Base-by-base conservation (phyloP, 2,888 invertebrate genomes). In the Trichogramma evanescens region DNA sequence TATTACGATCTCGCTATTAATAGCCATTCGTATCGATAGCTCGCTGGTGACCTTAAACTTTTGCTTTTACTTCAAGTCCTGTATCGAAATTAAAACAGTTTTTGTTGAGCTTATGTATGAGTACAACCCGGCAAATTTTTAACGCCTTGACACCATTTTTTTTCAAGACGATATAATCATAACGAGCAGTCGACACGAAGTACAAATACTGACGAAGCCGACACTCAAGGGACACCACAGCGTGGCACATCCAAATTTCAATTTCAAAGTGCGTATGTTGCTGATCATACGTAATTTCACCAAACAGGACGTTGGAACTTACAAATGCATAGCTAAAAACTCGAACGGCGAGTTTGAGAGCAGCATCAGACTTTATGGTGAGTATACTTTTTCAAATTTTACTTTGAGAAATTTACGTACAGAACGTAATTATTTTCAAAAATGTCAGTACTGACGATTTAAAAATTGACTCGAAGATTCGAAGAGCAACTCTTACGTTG, bases 301-400 rank as follows among this genome's bases (percentile, higher is more conserved):
- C 65, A 81, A 83, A 61, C 82, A 83, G 44, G 92, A 93, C 73
- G 85, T 89, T 6, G 93, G 93, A 40, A 88, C 89, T 1, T 94
- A 93, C 79, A 82, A 87, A 56, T 94, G 94, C 75, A 88, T 91
- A 62, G 92, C 93, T 42, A 74, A 76, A 62, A 77, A 77, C 70
- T 75, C 77, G 48, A 82, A 93, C 3, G 93, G 93, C 1, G 93
- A 92, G 77, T 91, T 91, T 26, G 93, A 93, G 74, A 91, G 91
- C 79, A 88, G 87, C 72, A 92, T 94, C 71, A 84, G 92, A 66
- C 81, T 94, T 56, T 93, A 93, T 76, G 92, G 94, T 93, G 78
- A 85, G 85, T 75, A 63, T 59, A 54, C 61, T 9, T 8, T 13
- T 26, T 26, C 26, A 9, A 45, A n/a, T 45, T 9, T 45, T 45